Evolutionary conservation across 2,888 invertebrate species (phyloP).

Genomic region (Oxyteleia sp.): DNA sequence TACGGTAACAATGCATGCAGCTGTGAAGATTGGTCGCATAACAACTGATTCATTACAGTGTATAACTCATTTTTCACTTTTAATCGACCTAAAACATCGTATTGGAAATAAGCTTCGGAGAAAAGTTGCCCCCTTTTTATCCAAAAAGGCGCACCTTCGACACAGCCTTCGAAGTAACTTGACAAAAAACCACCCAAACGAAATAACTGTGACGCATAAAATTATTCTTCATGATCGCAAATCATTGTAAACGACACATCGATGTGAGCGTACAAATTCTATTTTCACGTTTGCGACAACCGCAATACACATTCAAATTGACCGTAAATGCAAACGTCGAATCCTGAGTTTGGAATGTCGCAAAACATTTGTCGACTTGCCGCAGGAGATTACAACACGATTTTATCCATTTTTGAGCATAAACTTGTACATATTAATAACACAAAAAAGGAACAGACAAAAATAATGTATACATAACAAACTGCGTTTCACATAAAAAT

Average conservation of each 20-base stretch:
- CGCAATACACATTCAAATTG: conserved; percentile 17
- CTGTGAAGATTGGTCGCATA: background rate
- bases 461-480: no score
- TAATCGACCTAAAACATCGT: background rate
- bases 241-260: conserved; percentile 46
- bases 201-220: conserved; percentile 37
- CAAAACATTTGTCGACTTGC: conserved; percentile 40
- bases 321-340: conserved; percentile 79
- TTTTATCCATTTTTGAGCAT: background rate
- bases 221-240: conserved; percentile 54
- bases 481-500: conserved; percentile 18
- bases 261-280: conserved; percentile 21
- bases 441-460: background rate
- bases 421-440: background rate
- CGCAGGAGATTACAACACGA: conserved; percentile 38
- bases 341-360: conserved; percentile 82
- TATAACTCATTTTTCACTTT: conserved; percentile 22
- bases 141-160: conserved; percentile 17
- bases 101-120: conserved; percentile 2
- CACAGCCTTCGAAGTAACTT: conserved; percentile 19
- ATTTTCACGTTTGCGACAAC: conserved; percentile 52
- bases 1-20: background rate
- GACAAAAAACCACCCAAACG: conserved; percentile 14
- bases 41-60: background rate
- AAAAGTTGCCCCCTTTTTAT: conserved; percentile 1